Evolutionary conservation across 2,797 vertebrate genomes (phyloP).

Genomic region (Glossophaga mutica): DNA sequence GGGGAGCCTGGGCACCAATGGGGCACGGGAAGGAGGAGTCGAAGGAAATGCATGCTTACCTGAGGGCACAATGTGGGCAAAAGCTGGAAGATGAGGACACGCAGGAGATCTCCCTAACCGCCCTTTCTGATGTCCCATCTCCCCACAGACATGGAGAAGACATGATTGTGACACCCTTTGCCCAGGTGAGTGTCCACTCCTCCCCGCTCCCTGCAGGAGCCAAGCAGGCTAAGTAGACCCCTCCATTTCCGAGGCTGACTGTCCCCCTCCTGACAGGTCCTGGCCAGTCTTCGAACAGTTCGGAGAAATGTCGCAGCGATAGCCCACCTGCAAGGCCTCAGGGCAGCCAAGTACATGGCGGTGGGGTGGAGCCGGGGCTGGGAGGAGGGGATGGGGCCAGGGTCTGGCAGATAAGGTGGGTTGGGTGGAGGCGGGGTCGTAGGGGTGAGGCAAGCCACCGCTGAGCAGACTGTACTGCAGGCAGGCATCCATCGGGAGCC

Average conservation of each 20-base stretch:
- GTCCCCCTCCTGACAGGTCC: slow-evolving; percentile 81
- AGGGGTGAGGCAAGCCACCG: background rate
- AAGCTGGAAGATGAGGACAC: background rate
- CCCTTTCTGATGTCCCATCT: slow-evolving; percentile 15
- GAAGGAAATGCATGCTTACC: background rate
- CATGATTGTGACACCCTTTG: slow-evolving; percentile 96
- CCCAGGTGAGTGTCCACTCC: slow-evolving; percentile 86
- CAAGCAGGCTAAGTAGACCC: fast-evolving
- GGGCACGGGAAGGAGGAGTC: background rate
- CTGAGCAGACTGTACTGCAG: slow-evolving; percentile 70
- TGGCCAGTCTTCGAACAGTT: slow-evolving; percentile 92
- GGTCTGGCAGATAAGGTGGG: background rate
- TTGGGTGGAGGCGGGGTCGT: background rate
- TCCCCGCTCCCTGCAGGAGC: background rate
- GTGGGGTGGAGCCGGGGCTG: background rate
- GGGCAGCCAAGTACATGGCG: slow-evolving; percentile 84
- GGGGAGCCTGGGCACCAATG: background rate
- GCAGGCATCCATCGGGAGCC: slow-evolving; percentile 83
- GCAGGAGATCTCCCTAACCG: background rate
- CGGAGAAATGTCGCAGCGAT: slow-evolving; percentile 89
- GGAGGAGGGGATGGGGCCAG: background rate
- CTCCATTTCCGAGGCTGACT: slow-evolving; percentile 12
- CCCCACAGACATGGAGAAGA: slow-evolving; percentile 92
- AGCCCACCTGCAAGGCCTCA: slow-evolving; percentile 86
- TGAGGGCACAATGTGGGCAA: background rate